Evolutionary conservation across 2,888 invertebrate genomes (phyloP).

Genomic region (Ennomos quercinarius): DNA sequence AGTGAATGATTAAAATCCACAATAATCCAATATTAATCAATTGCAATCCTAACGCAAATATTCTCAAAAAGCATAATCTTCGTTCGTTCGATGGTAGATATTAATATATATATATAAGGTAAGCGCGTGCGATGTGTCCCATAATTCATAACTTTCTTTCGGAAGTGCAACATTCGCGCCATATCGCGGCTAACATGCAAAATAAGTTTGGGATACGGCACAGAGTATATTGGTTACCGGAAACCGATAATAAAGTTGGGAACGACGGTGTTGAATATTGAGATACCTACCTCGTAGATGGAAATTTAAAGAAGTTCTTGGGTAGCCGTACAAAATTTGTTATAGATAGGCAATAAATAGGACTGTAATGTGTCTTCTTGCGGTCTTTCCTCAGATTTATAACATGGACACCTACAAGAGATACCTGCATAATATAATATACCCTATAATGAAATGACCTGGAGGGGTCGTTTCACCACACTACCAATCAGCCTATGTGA

Average conservation of each 20-base stretch:
- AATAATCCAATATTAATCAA: too few relatives aligned
- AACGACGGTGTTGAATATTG: slow-evolving; percentile 37
- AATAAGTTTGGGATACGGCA: slow-evolving; percentile 71
- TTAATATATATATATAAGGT: slow-evolving; percentile 25
- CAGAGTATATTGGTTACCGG: slow-evolving; percentile 56
- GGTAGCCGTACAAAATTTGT: background rate
- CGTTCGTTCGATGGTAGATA: slow-evolving; percentile 30
- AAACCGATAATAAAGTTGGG: slow-evolving; percentile 72
- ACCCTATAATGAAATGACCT: too few relatives aligned
- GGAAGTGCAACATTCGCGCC: slow-evolving; percentile 67
- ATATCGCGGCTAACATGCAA: slow-evolving; percentile 76
- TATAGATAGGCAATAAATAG: too few relatives aligned
- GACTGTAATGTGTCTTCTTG: too few relatives aligned
- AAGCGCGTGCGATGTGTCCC: slow-evolving; percentile 46
- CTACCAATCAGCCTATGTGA: too few relatives aligned
- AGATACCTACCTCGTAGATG: slow-evolving; percentile 3
- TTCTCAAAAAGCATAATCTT: slow-evolving; percentile 33
- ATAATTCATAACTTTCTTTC: slow-evolving; percentile 78
- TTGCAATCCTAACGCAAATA: background rate
- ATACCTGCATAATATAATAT: too few relatives aligned
- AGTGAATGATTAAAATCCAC: too few relatives aligned
- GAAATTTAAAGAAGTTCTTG: background rate
- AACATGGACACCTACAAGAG: too few relatives aligned
- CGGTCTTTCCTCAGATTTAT: too few relatives aligned
- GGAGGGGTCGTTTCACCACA: too few relatives aligned